Conservation (phyloP, 2,888 invertebrate genomes). For the Drosophila seclusa region DNA sequence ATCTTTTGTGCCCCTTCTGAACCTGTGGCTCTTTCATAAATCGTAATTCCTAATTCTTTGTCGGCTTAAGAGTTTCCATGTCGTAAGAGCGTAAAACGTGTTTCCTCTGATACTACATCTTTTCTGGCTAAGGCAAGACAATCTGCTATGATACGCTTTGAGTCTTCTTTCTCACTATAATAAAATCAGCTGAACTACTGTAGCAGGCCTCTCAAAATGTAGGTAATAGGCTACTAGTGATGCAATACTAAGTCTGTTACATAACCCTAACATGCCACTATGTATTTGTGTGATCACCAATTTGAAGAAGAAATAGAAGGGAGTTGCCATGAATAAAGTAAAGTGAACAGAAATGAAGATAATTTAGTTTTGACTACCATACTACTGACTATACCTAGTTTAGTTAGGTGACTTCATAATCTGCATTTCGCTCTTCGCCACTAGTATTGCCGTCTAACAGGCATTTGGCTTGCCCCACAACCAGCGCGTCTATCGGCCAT, state of each 20-base stretch:
- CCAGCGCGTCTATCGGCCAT: neutral
- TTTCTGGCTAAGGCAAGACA: neutral
- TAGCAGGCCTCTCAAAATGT: too few relatives aligned
- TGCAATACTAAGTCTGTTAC: too few relatives aligned
- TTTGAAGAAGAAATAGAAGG: too few relatives aligned
- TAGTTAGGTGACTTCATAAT: neutral
- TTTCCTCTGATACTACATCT: neutral
- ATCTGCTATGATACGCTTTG: neutral
- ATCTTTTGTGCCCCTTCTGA: neutral
- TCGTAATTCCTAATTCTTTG: neutral
- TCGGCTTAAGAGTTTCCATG: too few relatives aligned
- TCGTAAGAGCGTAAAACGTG: neutral
- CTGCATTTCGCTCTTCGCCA: too few relatives aligned
- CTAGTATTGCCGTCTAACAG: neutral
- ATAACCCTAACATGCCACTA: too few relatives aligned
- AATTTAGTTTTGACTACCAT: too few relatives aligned
- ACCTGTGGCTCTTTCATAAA: neutral
- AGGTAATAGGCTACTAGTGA: too few relatives aligned
- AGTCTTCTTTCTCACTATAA: neutral
- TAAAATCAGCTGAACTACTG: neutral
- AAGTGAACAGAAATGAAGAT: too few relatives aligned
- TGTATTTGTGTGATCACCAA: too few relatives aligned
- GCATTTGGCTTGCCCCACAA: neutral
- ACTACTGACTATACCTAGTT: neutral
- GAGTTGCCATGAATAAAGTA: too few relatives aligned